Evolutionary conservation across 2,113 vertebrate species (phyloP).

Genomic region (Daubentonia madagascariensis): DNA sequence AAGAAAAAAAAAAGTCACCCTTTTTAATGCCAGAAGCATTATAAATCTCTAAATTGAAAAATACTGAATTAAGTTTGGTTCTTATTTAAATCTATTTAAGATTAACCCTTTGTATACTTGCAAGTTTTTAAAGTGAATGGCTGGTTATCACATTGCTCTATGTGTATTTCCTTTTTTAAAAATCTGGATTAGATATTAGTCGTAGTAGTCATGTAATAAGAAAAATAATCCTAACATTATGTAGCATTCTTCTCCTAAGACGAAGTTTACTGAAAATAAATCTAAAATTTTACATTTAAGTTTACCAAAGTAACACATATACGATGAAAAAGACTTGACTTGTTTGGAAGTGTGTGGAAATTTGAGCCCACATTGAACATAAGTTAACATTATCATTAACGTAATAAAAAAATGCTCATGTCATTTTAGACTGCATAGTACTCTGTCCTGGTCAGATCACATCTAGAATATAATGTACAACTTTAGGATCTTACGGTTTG

Average conservation of each 20-base stretch:
- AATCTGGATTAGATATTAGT: not conserved
- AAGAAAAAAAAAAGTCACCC: not conserved
- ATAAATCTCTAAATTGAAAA: slow-evolving; percentile 54
- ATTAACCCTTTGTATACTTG: not conserved
- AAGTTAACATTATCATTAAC: not conserved
- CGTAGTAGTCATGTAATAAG: not conserved
- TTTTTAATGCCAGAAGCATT: not conserved
- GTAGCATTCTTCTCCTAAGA: not conserved
- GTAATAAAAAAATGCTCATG: not conserved
- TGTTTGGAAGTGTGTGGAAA: not conserved
- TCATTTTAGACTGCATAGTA: not conserved
- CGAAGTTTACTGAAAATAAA: not conserved
- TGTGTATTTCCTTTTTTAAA: not conserved
- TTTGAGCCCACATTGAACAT: not conserved
- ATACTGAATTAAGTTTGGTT: not conserved
- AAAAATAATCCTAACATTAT: not conserved
- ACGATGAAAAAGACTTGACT: not conserved
- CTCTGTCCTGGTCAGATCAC: not conserved
- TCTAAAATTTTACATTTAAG: not conserved
- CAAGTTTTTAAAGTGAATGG: not conserved
- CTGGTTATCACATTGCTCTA: not conserved
- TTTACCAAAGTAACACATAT: not conserved
- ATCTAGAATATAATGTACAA: not conserved
- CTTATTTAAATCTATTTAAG: not conserved
- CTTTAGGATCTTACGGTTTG: not conserved